These are phyloP conservation scores for Maconellicoccus hirsutus DNA, from an alignment of 1,140 invertebrate species.

Conservation along the genomic window DNA sequence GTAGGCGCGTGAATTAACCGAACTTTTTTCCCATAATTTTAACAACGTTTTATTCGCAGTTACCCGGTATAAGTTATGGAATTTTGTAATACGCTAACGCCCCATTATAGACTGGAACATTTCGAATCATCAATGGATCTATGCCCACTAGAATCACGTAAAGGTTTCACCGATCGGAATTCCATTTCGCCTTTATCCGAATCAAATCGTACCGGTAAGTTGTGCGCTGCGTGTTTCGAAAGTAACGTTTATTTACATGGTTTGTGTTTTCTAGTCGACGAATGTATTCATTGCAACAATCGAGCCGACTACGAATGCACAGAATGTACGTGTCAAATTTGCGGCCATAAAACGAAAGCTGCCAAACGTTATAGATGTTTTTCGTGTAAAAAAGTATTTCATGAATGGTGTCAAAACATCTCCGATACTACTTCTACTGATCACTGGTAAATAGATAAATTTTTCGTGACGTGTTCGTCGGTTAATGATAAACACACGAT, in stretches of 20 bases:
- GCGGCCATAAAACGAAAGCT: neutral
- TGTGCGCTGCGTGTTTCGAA: neutral
- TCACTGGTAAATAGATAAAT: neutral
- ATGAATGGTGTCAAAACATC: neutral
- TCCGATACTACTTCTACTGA: neutral
- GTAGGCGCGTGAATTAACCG: too few species aligned
- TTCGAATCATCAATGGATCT: neutral
- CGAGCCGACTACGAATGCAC: neutral
- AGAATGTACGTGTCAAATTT: neutral
- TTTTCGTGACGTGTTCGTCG: neutral
- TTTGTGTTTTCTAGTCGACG: neutral
- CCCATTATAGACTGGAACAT: neutral
- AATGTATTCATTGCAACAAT: conserved; percentile 1
- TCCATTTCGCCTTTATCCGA: neutral
- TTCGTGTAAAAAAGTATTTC: neutral
- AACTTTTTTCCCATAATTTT: too few species aligned
- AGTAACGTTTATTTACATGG: neutral
- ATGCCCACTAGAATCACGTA: neutral
- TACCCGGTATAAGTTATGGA: too few species aligned
- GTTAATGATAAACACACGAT: neutral
- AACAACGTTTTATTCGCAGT: too few species aligned
- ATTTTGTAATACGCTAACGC: neutral
- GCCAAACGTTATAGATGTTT: neutral
- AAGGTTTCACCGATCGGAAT: neutral
- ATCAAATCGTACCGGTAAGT: neutral